Evolutionary conservation across 1,140 invertebrate species (phyloP), one percentile per base, ranked within the genome.

Genomic region (Manduca sexta): DNA sequence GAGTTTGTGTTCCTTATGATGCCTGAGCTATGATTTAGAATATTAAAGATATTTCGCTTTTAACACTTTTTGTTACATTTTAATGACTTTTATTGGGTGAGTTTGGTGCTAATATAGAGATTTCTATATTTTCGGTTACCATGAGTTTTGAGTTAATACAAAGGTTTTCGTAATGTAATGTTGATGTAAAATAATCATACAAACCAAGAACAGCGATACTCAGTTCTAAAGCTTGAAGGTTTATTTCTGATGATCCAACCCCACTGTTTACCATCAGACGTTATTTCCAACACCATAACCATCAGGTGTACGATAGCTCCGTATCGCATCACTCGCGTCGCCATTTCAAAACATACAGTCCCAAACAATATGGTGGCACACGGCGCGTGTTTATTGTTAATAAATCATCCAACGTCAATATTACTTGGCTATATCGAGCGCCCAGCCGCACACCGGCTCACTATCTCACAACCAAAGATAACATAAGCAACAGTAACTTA

Each of bases 341-440:
- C 42, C 30, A 7, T n/a, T 14, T 5, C 13, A 35, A 41, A 29
- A 26, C 39, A 37, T n/a, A 42, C 40, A 44, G 17, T 10, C 26
- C 13, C 29, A 53, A 68, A 69, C 74, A 78, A 72, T 75, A 69
- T 64, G 67, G 63, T 57, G 37, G 53, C 66, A 60, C 52, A 53
- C 62, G 43, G 64, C 51, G 40, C 26, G 43, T 61, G 70, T 75
- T 75, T 75, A 74, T 70, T 67, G 65, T 78, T 70, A 65, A 75
- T 78, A 74, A 78, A 78, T 78, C 72, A 74, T 67, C 45, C 35
- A 57, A 58, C 60, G 73, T 76, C 73, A 69, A 76, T 76, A 74
- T 45, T 62, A 56, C 52, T 54, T 47, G 43, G 49, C 47, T 62
- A 58, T 59, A 52, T 62, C 50, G 49, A 48, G 49, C 50, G 47